Conservation (phyloP, 2,888 invertebrate species). For the Oscheius sp. region DNA sequence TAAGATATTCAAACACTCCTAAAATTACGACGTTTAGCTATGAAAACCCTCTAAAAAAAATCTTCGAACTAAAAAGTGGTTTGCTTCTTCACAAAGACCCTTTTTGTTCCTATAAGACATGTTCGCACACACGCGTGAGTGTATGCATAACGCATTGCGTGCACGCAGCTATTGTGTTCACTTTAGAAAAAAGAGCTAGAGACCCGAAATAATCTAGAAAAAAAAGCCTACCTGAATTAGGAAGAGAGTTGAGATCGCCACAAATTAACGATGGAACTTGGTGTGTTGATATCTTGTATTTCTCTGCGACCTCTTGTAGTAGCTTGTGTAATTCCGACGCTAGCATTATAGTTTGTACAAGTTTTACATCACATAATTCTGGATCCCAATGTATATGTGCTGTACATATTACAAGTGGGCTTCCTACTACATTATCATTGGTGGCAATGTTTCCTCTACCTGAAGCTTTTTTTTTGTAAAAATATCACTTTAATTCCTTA, state of each 20-base stretch:
- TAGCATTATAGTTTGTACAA: conserved; percentile 99
- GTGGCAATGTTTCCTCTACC: conserved; percentile 40
- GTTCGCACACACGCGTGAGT: neutral
- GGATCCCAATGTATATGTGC: conserved; percentile 99
- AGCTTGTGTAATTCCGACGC: conserved; percentile 82
- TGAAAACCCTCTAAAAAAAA: too few relatives aligned
- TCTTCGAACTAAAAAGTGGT: too few relatives aligned
- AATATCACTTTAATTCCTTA: conserved; percentile 66
- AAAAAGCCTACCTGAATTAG: conserved; percentile 82
- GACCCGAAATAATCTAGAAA: neutral
- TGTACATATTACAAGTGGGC: conserved; percentile 92
- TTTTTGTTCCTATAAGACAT: neutral
- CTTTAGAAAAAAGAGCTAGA: neutral
- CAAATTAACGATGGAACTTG: conserved; percentile 89
- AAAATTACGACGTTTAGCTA: neutral
- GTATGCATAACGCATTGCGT: neutral
- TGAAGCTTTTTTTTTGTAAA: neutral
- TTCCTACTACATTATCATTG: conserved; percentile 77
- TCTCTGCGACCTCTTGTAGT: conserved; percentile 75
- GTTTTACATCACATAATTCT: conserved; percentile 97
- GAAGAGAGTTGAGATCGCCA: conserved; percentile 97
- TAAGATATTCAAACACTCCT: conserved; percentile 95
- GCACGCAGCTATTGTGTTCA: neutral
- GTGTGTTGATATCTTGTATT: conserved; percentile 79
- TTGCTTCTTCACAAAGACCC: too few relatives aligned